These are phyloP conservation scores for Natator depressus DNA, from an alignment of 2,113 vertebrate species.

Conservation along the genomic window DNA sequence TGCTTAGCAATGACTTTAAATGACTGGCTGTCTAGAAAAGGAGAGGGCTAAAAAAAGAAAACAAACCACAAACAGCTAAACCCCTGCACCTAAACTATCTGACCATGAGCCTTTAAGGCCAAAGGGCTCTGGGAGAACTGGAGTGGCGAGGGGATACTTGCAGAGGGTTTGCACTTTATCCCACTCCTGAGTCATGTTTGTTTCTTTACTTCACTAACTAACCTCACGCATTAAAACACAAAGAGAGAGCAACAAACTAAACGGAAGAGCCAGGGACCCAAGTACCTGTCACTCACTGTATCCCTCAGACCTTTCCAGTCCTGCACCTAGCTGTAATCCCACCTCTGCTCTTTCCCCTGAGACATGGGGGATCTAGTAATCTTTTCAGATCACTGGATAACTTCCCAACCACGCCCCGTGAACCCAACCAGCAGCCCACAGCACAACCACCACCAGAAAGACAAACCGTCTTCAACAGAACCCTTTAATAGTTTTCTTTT, in stretches of 20 bases:
- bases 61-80: background rate
- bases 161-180: background rate
- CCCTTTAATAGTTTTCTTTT: background rate
- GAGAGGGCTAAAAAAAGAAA: background rate
- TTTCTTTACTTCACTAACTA: background rate
- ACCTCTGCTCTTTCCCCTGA: background rate
- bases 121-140: background rate
- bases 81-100: background rate
- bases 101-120: background rate
- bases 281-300: background rate
- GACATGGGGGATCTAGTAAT: background rate
- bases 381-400: background rate
- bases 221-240: background rate
- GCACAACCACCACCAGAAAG: background rate
- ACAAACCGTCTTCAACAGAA: accelerated
- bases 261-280: background rate
- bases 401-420: background rate
- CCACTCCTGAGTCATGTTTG: background rate
- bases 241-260: background rate
- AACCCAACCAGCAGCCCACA: background rate
- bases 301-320: background rate
- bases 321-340: background rate
- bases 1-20: background rate
- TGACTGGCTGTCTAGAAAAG: background rate
- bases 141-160: background rate